A percentile compares a stretch with the other conserved stretches of the same genome.
Evolutionary conservation across 2,888 invertebrate species (phyloP).

Genomic region (Coelogynopora nodosa): DNA sequence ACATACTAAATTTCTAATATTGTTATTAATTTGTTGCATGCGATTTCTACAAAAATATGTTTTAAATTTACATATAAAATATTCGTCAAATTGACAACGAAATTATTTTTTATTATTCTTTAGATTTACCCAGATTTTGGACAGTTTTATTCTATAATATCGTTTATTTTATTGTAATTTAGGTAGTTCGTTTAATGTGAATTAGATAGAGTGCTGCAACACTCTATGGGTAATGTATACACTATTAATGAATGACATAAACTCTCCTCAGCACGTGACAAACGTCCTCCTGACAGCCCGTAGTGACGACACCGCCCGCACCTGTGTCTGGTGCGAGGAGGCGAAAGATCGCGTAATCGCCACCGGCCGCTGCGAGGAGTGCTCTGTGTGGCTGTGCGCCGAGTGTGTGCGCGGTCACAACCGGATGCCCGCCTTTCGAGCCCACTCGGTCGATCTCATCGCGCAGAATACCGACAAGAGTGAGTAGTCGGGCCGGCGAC

Average conservation of each 20-base stretch:
- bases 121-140: too few species aligned
- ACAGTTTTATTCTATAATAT: not conserved
- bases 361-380: constrained; percentile 79
- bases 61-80: too few species aligned
- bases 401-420: constrained; percentile 70
- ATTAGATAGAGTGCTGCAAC: too few species aligned
- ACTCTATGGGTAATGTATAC: too few species aligned
- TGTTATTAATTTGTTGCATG: too few species aligned
- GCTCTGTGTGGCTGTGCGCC: constrained; percentile 84
- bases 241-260: too few species aligned
- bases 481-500: too few species aligned
- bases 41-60: too few species aligned
- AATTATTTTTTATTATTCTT: too few species aligned
- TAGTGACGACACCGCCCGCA: constrained; percentile 14
- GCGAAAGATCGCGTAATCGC: constrained; percentile 79
- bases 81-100: too few species aligned
- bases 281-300: not conserved
- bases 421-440: constrained; percentile 59
- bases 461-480: not conserved
- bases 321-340: constrained; percentile 69
- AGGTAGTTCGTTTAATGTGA: too few species aligned
- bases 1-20: too few species aligned
- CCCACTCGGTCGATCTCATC: constrained; percentile 54
- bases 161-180: not conserved
- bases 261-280: not conserved